Base-by-base conservation (phyloP, 1,140 invertebrate species). In the Saccostrea echinata region DNA sequence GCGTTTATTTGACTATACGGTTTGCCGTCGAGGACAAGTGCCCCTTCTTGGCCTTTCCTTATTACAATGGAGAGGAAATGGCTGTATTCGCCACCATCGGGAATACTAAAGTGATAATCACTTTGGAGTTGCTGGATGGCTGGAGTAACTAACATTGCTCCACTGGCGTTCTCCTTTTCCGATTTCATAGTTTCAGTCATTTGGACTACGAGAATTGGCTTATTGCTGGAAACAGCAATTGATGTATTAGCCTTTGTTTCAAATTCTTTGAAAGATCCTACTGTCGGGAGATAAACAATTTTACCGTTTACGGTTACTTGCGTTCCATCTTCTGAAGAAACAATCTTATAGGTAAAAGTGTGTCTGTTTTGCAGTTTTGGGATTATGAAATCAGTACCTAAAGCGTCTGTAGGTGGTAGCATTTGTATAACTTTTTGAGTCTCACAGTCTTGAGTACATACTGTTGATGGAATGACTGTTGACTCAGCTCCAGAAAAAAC, bases 401-500 rank as follows among this genome's bases (percentile, higher is more conserved):
- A 33, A 9, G 33, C 81, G 16, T 51, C 21, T 52, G 30, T 53
- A 53, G 81, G 81, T 52, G 81, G 81, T 27, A 83, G 52, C 81
- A 83, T 83, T 21, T 83, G 81, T 27, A 21, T 53, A 21, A 83
- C 21, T 0, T 33, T 83, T 27, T 83, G 81, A n/a, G 81, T 24
- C 21, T 83, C 43, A 11, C 35, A 51, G 81, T 27, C 18, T 51
- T 51, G 21, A 11, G 18, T 53, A 51, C 35, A 51, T 24, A 51
- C 16, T 33, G 51, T 27, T 51, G 81, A 83, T 83, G 81, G 81
- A 30, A 84, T 71, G 1, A 82, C 81, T 21, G 85, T 86, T 33
- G 64, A 61, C 33, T 71, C 83, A 12, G 84, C 86, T n/a, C 88
- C 88, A 33, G 84, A 61, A 52, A 88, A 84, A 35, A 76, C 88